Percentiles rank a stretch among this genome's conserved stretches.
Conservation (phyloP, 2,888 invertebrate species). For the Drosophila acutilabella region DNA sequence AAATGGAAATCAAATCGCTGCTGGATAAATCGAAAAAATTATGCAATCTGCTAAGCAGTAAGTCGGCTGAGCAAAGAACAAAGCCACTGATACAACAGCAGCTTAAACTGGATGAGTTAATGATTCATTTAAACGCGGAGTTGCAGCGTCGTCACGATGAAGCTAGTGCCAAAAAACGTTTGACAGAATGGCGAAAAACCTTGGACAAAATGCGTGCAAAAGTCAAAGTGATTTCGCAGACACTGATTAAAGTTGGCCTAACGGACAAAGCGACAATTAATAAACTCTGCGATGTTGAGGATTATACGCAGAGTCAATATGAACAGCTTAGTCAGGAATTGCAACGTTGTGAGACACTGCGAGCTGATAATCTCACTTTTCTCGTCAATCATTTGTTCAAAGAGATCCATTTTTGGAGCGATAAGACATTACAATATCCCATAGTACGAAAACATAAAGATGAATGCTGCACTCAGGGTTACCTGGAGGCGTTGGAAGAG, state of each 20-base stretch:
- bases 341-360: conserved; percentile 90
- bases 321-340: conserved; percentile 88
- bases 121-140: conserved; percentile 87
- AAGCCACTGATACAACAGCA: conserved; percentile 85
- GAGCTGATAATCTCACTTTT: conserved; percentile 90
- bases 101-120: conserved; percentile 87
- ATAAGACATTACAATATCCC: conserved; percentile 89
- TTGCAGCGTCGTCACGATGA: conserved; percentile 85
- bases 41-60: not conserved
- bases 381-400: conserved; percentile 86
- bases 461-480: conserved; percentile 91
- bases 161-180: conserved; percentile 86
- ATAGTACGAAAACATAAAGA: conserved; percentile 87
- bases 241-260: conserved; percentile 88
- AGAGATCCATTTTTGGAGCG: conserved; percentile 91
- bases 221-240: conserved; percentile 83
- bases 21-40: conserved; percentile 32
- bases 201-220: conserved; percentile 88
- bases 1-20: conserved; percentile 19
- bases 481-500: conserved; percentile 91
- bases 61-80: not conserved
- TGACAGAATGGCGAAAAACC: conserved; percentile 87
- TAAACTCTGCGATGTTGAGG: conserved; percentile 47
- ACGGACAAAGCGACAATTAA: conserved; percentile 18
- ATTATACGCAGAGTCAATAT: conserved; percentile 74